Conservation (phyloP, 1,140 invertebrate genomes). For the Aphidius ervi region DNA sequence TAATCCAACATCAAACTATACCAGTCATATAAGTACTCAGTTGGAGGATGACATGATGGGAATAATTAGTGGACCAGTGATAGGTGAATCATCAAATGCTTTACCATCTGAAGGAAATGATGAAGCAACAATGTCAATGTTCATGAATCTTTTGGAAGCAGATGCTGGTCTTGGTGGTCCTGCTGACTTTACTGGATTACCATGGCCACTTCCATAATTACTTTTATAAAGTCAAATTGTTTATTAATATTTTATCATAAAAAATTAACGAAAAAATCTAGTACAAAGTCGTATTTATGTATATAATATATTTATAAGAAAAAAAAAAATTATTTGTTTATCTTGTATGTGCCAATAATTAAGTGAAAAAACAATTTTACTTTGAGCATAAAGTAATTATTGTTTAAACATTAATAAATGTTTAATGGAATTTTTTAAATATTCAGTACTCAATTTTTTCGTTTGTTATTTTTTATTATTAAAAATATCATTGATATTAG, state of each 20-base stretch:
- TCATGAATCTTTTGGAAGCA: slow-evolving; percentile 86
- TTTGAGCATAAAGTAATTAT: no score
- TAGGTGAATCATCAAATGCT: slow-evolving; percentile 52
- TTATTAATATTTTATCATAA: background rate
- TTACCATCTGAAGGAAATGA: slow-evolving; percentile 72
- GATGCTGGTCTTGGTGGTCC: slow-evolving; percentile 68
- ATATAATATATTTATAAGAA: slow-evolving; percentile 9
- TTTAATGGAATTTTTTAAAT: no score
- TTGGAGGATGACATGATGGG: slow-evolving; percentile 59
- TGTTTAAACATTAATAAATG: no score
- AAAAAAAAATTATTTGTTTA: background rate
- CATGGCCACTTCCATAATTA: slow-evolving; percentile 75
- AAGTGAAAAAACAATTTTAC: no score
- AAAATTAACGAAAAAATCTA: background rate
- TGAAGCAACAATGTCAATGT: slow-evolving; percentile 87
- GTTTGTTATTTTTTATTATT: no score
- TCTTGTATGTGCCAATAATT: no score
- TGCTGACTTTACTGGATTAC: slow-evolving; percentile 81
- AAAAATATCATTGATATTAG: no score
- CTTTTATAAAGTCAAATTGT: background rate
- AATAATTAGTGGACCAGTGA: slow-evolving; percentile 56
- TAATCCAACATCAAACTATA: slow-evolving; percentile 33
- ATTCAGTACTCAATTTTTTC: no score
- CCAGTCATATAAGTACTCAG: slow-evolving; percentile 40
- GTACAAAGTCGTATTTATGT: background rate